Evolutionary conservation across 1,140 invertebrate species (phyloP), one percentile per base, ranked within the genome.

Genomic region (Reticulitermes speratus): DNA sequence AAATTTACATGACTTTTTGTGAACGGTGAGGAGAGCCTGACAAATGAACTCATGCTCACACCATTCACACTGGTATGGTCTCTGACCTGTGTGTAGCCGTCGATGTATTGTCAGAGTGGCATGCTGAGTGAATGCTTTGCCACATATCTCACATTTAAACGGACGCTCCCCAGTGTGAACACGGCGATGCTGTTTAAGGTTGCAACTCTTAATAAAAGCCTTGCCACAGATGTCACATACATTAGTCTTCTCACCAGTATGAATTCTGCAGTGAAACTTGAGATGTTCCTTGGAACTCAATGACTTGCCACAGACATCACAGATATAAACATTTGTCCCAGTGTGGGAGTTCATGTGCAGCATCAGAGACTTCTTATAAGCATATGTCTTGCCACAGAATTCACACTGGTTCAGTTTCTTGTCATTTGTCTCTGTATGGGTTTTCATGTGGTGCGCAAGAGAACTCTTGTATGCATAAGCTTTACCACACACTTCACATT

Each of bases 121-220:
- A 23, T 83, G 69, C 86, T 88, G 88, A 21, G 87, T 84, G 86
- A 88, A 88, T 19, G 82, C 45, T 86, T 84, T 88, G 30, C 86
- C 86, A 85, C 88, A 89, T 85, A 90, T 90, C 12, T 88, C 88
- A 85, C 89, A 89, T 21, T 84, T 83, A 89, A 90, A 65, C 1
- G 95, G 95, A 86, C 95, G 94, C 88, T 96, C 95, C 0, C 95
- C 95, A 0, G 95, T 93, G 88, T 95, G 94, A 65, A 93, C 93
- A 86, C 94, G 90, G 84, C 94, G 91, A 88, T 95, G 94, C 0
- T 94, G 94, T 32, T 92, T 92, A 7, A 95, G 88, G 86, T 94
- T 94, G 86, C 94, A 94, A 48, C 93, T 92, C 9, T 94, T 93
- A 86, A 93, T 94, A 88, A 94, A 95, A 5, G 91, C 91, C 88